Conservation (phyloP, 1,140 invertebrate species). For the Frieseomelitta varia region DNA sequence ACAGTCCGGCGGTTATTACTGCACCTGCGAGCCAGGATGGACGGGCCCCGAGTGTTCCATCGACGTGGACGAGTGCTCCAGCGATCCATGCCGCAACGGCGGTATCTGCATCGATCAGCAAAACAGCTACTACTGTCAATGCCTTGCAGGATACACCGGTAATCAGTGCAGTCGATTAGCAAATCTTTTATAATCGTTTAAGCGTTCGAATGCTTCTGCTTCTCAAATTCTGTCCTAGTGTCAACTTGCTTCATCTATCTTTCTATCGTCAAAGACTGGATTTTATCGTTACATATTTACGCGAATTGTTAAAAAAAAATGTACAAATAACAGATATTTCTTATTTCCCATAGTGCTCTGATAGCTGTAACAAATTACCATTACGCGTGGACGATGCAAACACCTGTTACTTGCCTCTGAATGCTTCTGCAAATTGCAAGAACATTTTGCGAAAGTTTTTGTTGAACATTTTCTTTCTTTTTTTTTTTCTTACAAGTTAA, state of each 20-base stretch:
- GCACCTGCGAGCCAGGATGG: slow-evolving; percentile 89
- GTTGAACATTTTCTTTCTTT: no score
- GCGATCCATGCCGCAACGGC: slow-evolving; percentile 86
- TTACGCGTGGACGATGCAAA: not conserved
- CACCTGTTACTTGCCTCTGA: not conserved
- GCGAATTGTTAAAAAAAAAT: no score
- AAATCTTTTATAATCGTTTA: no score
- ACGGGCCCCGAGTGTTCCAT: slow-evolving; percentile 84
- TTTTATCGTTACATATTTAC: no score
- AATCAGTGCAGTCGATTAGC: slow-evolving; percentile 51
- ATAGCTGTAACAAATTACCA: no score
- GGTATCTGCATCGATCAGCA: slow-evolving; percentile 85
- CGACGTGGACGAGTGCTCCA: slow-evolving; percentile 83
- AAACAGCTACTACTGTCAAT: slow-evolving; percentile 87
- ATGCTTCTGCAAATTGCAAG: not conserved
- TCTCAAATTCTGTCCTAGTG: no score
- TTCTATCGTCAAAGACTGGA: not conserved
- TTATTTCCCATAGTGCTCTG: no score
- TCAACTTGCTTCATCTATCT: not conserved
- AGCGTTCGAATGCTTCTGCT: not conserved
- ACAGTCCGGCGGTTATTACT: slow-evolving; percentile 86
- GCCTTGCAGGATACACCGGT: slow-evolving; percentile 87
- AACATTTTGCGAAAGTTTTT: no score
- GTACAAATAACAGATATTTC: no score
- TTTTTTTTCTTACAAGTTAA: no score